Percentiles rank a stretch among this genome's conserved stretches.
Conservation (phyloP, 2,797 vertebrate species). For the Triplophysa bombifrons region DNA sequence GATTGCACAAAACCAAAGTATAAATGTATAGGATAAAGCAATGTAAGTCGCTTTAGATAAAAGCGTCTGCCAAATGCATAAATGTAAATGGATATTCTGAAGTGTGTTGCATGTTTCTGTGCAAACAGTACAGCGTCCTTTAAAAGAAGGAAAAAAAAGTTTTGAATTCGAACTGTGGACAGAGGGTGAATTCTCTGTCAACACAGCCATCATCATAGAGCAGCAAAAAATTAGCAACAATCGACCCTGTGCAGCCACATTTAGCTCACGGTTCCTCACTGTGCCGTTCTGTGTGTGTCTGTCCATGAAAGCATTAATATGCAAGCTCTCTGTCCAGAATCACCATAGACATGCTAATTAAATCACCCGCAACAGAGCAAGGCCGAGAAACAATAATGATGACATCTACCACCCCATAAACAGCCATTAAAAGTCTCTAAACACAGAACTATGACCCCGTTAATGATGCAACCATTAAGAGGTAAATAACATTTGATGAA, state of each 20-base stretch:
- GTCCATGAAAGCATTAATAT: constrained; percentile 42
- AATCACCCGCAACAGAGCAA: constrained; percentile 43
- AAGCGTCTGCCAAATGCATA: no score
- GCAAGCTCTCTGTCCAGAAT: constrained; percentile 40
- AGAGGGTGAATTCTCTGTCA: constrained; percentile 17
- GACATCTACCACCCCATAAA: constrained; percentile 39
- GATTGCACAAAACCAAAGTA: no score
- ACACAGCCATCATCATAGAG: constrained; percentile 36
- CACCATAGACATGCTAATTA: constrained; percentile 55
- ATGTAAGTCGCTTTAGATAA: no score
- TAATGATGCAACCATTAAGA: constrained; percentile 37
- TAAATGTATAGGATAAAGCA: no score
- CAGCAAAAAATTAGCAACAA: constrained; percentile 59
- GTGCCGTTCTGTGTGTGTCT: constrained; percentile 12
- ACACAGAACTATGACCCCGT: constrained; percentile 36
- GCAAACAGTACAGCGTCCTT: not conserved
- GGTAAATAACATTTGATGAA: constrained; percentile 41
- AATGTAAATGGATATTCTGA: no score
- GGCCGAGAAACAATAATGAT: constrained; percentile 40
- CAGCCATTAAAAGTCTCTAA: constrained; percentile 49
- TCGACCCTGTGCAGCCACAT: constrained; percentile 52
- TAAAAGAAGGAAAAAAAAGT: not conserved
- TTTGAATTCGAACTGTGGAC: not conserved
- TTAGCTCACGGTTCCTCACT: constrained; percentile 29
- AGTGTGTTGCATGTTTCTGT: not conserved